phyloP scores from a whole-genome alignment of 2,888 invertebrate genomes.

The Lepidocyrtoides sp. region DNA sequence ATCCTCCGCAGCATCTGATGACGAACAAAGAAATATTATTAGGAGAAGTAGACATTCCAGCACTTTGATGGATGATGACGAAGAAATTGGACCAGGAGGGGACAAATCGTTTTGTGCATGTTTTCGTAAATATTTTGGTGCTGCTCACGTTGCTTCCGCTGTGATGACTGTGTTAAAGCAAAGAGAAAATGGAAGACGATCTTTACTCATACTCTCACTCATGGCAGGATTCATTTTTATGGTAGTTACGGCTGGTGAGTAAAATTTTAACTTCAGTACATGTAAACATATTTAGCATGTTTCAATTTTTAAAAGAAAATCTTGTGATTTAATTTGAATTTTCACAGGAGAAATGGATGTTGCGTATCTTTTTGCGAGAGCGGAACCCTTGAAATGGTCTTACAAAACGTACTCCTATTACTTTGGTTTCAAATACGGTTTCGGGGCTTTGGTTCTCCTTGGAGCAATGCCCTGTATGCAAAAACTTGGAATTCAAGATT shows the following conservation, averaged over 20 bases:
- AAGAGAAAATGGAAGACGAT: constrained; percentile 84
- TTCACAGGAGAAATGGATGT: constrained; percentile 87
- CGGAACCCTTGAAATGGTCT: constrained; percentile 86
- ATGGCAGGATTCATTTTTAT: constrained; percentile 85
- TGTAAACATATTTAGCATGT: too few relatives aligned
- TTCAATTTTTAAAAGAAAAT: neutral
- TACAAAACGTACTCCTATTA: constrained; percentile 86
- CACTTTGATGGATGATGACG: neutral
- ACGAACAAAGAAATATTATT: constrained; percentile 80
- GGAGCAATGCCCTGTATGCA: constrained; percentile 86
- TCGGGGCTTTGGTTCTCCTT: constrained; percentile 86
- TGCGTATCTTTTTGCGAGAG: constrained; percentile 86
- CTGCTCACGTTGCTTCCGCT: constrained; percentile 83
- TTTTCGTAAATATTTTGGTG: constrained; percentile 81
- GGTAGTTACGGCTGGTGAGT: constrained; percentile 85
- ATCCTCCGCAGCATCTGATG: constrained; percentile 74
- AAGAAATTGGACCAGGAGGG: too few relatives aligned
- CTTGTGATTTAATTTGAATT: too few relatives aligned
- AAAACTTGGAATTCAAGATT: constrained; percentile 85
- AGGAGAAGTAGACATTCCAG: constrained; percentile 53
- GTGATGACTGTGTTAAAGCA: constrained; percentile 84
- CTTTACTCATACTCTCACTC: constrained; percentile 84
- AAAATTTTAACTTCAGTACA: neutral
- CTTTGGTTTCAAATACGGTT: constrained; percentile 86
- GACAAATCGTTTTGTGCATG: constrained; percentile 59